These are phyloP conservation scores for Onychostruthus taczanowskii DNA, from an alignment of 2,113 vertebrate genomes.

Conservation along the genomic window DNA sequence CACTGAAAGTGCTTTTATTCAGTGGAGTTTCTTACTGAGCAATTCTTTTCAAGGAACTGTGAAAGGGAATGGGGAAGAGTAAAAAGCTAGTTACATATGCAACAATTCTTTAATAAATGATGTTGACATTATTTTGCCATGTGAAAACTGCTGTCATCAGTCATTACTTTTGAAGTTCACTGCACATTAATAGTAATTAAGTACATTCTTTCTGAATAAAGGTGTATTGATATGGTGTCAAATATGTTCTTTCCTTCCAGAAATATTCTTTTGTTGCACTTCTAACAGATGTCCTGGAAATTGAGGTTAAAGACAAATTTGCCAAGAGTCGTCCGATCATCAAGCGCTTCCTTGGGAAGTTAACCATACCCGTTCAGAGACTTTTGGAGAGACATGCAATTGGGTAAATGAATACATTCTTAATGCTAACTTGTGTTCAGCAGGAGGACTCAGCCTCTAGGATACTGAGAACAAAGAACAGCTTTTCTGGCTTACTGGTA, in stretches of 20 bases:
- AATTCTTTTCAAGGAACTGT: not conserved
- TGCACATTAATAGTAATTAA: not conserved
- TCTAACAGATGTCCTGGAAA: constrained; percentile 96
- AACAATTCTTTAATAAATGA: not conserved
- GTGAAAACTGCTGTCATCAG: not conserved
- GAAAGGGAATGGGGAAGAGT: not conserved
- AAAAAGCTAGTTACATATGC: not conserved
- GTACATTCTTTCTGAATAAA: not conserved
- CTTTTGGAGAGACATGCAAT: constrained; percentile 90
- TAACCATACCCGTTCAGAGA: constrained; percentile 94
- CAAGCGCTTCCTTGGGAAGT: constrained; percentile 96
- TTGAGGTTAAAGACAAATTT: constrained; percentile 99
- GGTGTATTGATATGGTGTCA: constrained; percentile 21
- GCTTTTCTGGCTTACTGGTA: not conserved
- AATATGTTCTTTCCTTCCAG: constrained; percentile 74
- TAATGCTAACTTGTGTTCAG: not conserved
- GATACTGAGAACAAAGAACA: not conserved
- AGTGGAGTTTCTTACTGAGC: not conserved
- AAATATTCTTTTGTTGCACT: constrained; percentile 98
- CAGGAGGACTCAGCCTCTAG: not conserved
- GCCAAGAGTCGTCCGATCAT: constrained; percentile 99
- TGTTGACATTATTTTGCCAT: not conserved
- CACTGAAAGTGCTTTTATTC: not conserved
- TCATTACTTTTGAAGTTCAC: not conserved
- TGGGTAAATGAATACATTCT: constrained; percentile 77